phyloP scores from a whole-genome alignment of 2,888 invertebrate genomes.

The Octodonta nipae region DNA sequence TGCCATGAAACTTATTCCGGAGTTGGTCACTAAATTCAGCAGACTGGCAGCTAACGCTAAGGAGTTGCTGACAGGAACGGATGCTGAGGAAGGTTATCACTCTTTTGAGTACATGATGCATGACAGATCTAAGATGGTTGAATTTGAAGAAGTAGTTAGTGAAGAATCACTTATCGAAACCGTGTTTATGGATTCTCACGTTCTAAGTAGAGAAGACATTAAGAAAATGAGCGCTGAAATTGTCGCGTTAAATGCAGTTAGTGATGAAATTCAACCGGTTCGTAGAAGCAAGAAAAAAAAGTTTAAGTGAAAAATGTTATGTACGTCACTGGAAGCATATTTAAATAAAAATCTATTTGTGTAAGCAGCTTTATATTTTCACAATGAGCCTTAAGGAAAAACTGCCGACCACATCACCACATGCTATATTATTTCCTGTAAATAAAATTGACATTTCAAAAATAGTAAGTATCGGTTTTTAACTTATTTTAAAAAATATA shows the following conservation, averaged over 20 bases:
- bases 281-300: slow-evolving; percentile 13
- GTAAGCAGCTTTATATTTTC: too few species aligned
- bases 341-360: too few species aligned
- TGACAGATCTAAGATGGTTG: slow-evolving; percentile 16
- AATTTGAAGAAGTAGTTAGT: slow-evolving; percentile 16
- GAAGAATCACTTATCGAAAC: slow-evolving; percentile 24
- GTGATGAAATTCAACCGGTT: slow-evolving; percentile 17
- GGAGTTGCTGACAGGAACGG: slow-evolving; percentile 12
- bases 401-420: too few species aligned
- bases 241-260: slow-evolving; percentile 19
- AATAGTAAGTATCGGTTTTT: too few species aligned
- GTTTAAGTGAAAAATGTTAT: too few species aligned
- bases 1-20: slow-evolving; percentile 20
- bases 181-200: slow-evolving; percentile 18
- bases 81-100: slow-evolving; percentile 19
- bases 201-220: slow-evolving; percentile 24
- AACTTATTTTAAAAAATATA: too few species aligned
- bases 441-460: too few species aligned
- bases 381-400: too few species aligned
- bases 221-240: slow-evolving; percentile 25
- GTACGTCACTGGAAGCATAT: too few species aligned
- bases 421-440: too few species aligned
- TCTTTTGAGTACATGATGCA: slow-evolving; percentile 22
- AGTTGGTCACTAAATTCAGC: slow-evolving; percentile 16
- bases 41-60: slow-evolving; percentile 15